A percentile compares a stretch with the other conserved stretches of the same genome.
These are phyloP conservation scores for Pyrocoelia pectoralis DNA, from an alignment of 2,888 invertebrate species.

Conservation along the genomic window DNA sequence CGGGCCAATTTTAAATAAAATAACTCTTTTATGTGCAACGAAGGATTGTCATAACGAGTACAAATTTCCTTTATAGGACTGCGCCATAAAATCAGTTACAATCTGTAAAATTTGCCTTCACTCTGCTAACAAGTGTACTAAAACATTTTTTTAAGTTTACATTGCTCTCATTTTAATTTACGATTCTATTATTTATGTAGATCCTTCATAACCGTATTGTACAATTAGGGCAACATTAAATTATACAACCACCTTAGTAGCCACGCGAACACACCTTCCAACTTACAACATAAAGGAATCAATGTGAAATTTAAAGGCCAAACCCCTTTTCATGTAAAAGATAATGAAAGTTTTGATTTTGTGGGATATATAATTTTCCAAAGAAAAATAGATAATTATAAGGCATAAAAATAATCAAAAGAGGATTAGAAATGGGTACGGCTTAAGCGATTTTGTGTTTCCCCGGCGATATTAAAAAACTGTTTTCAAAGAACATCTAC, in stretches of 20 bases:
- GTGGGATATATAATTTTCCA: background rate
- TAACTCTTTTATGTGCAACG: conserved; percentile 23
- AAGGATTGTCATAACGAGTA: conserved; percentile 10
- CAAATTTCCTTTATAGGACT: conserved; percentile 14
- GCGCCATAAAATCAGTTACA: conserved; percentile 18
- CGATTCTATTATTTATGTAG: background rate
- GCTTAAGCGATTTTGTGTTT: conserved; percentile 33
- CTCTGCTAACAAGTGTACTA: conserved; percentile 14
- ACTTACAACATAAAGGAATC: background rate
- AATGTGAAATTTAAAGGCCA: background rate
- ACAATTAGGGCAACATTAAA: conserved; percentile 1
- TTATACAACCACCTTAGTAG: background rate
- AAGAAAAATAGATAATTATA: background rate
- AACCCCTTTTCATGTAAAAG: background rate
- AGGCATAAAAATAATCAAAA: conserved; percentile 5
- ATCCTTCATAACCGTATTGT: background rate
- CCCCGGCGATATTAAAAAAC: conserved; percentile 44
- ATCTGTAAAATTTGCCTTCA: conserved; percentile 12
- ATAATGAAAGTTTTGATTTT: background rate
- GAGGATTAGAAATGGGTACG: conserved; percentile 18
- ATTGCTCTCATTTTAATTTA: conserved; percentile 8
- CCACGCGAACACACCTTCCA: background rate
- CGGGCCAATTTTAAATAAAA: conserved; percentile 16
- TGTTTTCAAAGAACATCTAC: conserved; percentile 42
- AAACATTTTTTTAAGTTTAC: background rate